A percentile compares a stretch with the other conserved stretches of the same genome.
phyloP scores from a whole-genome alignment of 2,797 vertebrate species.

The Amblyraja radiata region DNA sequence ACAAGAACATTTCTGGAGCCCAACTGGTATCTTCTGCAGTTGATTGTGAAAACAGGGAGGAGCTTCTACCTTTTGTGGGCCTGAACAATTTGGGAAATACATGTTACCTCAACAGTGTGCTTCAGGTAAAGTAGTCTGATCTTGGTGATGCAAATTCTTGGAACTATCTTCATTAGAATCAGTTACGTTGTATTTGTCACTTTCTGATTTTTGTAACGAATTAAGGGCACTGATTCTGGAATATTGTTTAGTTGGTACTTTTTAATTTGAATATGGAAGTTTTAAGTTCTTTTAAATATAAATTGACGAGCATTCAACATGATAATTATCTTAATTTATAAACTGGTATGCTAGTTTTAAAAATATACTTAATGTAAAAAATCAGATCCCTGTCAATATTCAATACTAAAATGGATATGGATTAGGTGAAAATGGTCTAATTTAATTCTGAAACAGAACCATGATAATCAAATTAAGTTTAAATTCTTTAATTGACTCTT shows the following conservation, averaged over 20 bases:
- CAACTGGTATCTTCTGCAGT: constrained; percentile 60
- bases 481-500: not conserved
- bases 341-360: not conserved
- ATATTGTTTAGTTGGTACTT: not conserved
- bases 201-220: constrained; percentile 10
- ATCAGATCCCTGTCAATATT: not conserved
- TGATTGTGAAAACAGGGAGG: constrained; percentile 73
- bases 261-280: not conserved
- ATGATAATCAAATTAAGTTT: not conserved
- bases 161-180: not conserved
- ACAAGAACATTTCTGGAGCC: constrained; percentile 73
- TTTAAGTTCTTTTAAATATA: not conserved
- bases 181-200: not conserved
- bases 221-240: not conserved
- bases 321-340: not conserved
- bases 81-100: constrained; percentile 94
- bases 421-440: not conserved
- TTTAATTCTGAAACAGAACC: not conserved
- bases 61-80: constrained; percentile 82
- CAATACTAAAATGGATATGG: not conserved
- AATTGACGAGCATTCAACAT: not conserved
- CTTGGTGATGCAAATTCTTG: not conserved
- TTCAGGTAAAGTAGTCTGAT: constrained; percentile 68
- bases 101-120: constrained; percentile 94
- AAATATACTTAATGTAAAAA: not conserved